Base-by-base conservation (phyloP, 2,888 invertebrate genomes). In the Rhagonycha lutea region DNA sequence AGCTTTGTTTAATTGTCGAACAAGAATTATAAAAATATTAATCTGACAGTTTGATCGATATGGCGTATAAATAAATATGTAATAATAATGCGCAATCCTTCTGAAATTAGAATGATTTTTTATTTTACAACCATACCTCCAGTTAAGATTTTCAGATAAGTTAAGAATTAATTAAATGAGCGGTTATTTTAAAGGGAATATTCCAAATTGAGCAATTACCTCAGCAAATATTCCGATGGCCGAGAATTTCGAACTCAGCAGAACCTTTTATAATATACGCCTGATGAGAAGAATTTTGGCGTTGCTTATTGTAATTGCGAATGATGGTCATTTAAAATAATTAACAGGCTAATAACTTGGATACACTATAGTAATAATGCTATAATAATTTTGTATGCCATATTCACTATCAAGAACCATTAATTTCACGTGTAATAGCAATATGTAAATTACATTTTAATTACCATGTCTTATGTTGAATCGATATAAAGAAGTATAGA, bases 1-100 rank as follows among this genome's bases (percentile, higher is more conserved):
- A 47, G 47, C 47, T 47, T 47, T 47, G 12, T 14, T 65, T 65
- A 65, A 65, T 65, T 65, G 63, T 65, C 26, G 26, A 24, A 65
- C 63, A 10, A 65, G n/a, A 14, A 24, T 65, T 65, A 65, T 65
- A 23, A 26, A 65, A n/a, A 24, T 24, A 65, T 26, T 23, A 65
- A 65, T 65, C 63, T 65, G 63, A 65, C 63, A 65, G 63, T 12
- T 65, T 65, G 63, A 65, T 65, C 63, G 63, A 65, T 65, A 24
- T 65, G 63, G 26, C 47, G n/a, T 47, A n/a, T n/a, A 47, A 47
- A 47, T 47, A 47, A 47, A 47, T 47, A 47, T n/a, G 8, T 47
- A 47, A 47, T 47, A 47, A 47, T 47, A 47, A 47, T 47, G n/a
- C 47, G 47, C 47, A 47, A 47, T 47, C 47, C 47, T 47, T 47